Evolutionary conservation across 2,113 vertebrate species (phyloP), one percentile per base, ranked within the genome.

Genomic region (Odobenus rosmarus): DNA sequence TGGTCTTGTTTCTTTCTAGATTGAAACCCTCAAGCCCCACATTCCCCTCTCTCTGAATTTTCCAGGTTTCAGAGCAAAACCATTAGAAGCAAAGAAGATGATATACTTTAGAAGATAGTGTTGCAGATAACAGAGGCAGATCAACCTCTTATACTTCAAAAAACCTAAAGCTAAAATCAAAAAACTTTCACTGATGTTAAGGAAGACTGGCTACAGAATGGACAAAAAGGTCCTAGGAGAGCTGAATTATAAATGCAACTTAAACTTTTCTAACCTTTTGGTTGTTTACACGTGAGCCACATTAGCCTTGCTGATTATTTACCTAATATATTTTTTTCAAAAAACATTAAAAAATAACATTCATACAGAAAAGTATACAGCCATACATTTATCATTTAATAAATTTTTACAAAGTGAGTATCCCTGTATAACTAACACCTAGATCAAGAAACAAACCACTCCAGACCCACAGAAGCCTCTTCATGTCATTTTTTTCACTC

Each of bases 141-240:
- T 87, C 72, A 90, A 61, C 3, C 13, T 9, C 49, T 89, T 9
- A 49, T 86, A 61, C 53, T 69, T 92, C 88, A 86, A 64, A 93
- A 97, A 86, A 72, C 4, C 53, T 57, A 91, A 92, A 69, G 13
- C 24, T 92, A 39, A 92, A 95, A 90, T 33, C 31, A 69, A 49
- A 62, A 42, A 83, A 51, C 61, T 84, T 95, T 36, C 85, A 51
- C 12, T 85, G 51, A 67, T 24, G 64, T 81, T 71, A 72, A 62
- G 55, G 23, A 15, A 79, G 28, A 57, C 26, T 49, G 9, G 21
- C 5, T 62, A 71, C 10, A 96, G 36, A 91, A 76, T 28, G 12
- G 19, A 51, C 28, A 23, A 61, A 91, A 86, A 79, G 18, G 15
- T 89, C 62, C 14, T 95, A 49, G 72, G 33, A 93, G 39, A 91